Evolutionary conservation across 2,888 invertebrate genomes (phyloP), one percentile per base, ranked within the genome.

Genomic region (Lasioglossum vierecki): DNA sequence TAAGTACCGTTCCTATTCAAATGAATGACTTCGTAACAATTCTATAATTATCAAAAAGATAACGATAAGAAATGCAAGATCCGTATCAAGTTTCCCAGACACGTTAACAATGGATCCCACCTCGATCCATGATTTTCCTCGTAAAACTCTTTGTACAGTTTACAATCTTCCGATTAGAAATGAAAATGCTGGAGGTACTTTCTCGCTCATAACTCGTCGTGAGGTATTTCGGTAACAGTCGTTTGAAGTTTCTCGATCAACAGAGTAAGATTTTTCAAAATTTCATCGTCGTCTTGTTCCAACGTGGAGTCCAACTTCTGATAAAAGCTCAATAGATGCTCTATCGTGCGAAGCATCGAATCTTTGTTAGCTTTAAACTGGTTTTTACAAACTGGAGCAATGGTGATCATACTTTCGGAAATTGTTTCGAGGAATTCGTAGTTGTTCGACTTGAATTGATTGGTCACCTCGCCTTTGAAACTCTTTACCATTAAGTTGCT

Each of bases 371-470:
- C 79, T 15, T 71, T 60, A 46, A 93, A 93, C 8, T 93, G 92
- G 11, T 79, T 63, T 83, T 91, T 91, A 80, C 95, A 95, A 57
- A 93, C 88, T 4, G 88, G 79, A 74, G 90, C 89, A n/a, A 93
- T 63, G 2, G 88, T 91, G 5, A 93, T 90, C 92, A 94, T 92
- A 79, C 93, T 94, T 73, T 95, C 93, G 35, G 91, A 91, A 30
- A 93, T 88, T 2, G 91, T 88, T 86, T 95, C 95, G 44, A 95
- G 90, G 57, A 95, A 92, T 89, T 96, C 96, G 70, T 95, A 95
- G 91, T 95, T 95, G 66, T 93, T 93, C 57, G 92, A 89, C 13
- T 83, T 86, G 3, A 89, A 90, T 49, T 92, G 85, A 63, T 95
- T 88, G 57, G 94, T 86, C 66, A 91, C 86, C 53, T 92, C 91